Evolutionary conservation across 2,888 invertebrate genomes (phyloP), one percentile per base, ranked within the genome.

Genomic region (Panzeria rudis): DNA sequence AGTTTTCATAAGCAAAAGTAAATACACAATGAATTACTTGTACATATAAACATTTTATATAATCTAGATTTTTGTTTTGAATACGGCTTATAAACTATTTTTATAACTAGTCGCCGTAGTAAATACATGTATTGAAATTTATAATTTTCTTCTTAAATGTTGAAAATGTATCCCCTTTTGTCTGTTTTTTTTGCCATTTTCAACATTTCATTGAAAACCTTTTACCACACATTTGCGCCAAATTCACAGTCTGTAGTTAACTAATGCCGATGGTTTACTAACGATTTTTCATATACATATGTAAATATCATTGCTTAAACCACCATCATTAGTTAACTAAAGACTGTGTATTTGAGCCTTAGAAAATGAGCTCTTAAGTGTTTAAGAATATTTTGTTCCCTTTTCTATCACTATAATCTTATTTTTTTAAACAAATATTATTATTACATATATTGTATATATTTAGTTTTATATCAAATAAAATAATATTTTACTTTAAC

Each of bases 391-490:
- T 23, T 1, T 54, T 29, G 29, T 56, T 29, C 23, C 17, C 54
- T 17, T 8, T 52, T 3, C 50, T 52, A 4, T 52, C 6, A 13
- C 15, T 29, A 29, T 23, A 23, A 17, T 50, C 9, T 50, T n/a
- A 23, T 8, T 29, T 8, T 29, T 56, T 56, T 29, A 29, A n/a
- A n/a, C 0, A n/a, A 15, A 54, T 54, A 25, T 25, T 54, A 25
- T 25, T 20, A 15, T 15, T 29, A 29, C 29, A 29, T 44, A 44
- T 56, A 38, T 56, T 71, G 71, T 72, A 72, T 35, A 47, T 73
- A 72, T 20, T 23, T 47, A 47, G 7, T 47, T 50, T 73, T 73
- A 25, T 62, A 47, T 17, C 35, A 23, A 32, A 64, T 47, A 23
- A 56, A 0, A 32, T 29, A 25, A 17, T 32, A 68, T 52, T 35